Evolutionary conservation across 2,888 invertebrate species (phyloP).

Genomic region (Dasysyrphus tricinctus): DNA sequence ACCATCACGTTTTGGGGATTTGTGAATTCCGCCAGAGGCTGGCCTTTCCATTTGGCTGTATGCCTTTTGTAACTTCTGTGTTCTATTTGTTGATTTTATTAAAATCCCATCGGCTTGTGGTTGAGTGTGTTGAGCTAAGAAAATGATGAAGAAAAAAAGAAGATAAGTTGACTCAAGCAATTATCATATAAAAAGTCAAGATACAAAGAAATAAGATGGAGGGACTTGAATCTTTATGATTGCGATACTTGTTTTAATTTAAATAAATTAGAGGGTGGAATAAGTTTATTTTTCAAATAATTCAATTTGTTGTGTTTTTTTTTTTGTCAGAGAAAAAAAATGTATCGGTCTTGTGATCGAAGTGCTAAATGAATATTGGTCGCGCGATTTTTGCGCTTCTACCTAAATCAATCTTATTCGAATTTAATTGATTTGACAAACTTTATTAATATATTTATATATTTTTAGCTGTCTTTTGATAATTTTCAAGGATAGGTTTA

Average conservation of each 20-base stretch:
- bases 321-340: not conserved
- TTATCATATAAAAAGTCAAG: constrained; percentile 44
- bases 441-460: constrained; percentile 4
- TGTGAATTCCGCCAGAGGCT: not conserved
- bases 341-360: constrained; percentile 33
- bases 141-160: not conserved
- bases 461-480: not conserved
- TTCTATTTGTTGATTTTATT: constrained; percentile 51
- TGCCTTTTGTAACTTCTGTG: constrained; percentile 51
- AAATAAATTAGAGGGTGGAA: constrained; percentile 12
- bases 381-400: constrained; percentile 52
- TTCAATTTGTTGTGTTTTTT: not conserved
- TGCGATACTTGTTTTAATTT: constrained; percentile 48
- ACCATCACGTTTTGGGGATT: constrained; percentile 46
- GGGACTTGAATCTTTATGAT: constrained; percentile 12
- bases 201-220: not conserved
- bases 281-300: constrained; percentile 23
- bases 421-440: constrained; percentile 57
- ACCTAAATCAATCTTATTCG: constrained; percentile 36
- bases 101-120: constrained; percentile 58
- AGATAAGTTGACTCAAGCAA: constrained; percentile 49
- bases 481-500: not conserved
- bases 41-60: constrained; percentile 62
- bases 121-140: constrained; percentile 65
- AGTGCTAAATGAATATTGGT: constrained; percentile 57